These are phyloP conservation scores for Leptinotarsa haldemani DNA, from an alignment of 2,888 invertebrate species.

Conservation along the genomic window DNA sequence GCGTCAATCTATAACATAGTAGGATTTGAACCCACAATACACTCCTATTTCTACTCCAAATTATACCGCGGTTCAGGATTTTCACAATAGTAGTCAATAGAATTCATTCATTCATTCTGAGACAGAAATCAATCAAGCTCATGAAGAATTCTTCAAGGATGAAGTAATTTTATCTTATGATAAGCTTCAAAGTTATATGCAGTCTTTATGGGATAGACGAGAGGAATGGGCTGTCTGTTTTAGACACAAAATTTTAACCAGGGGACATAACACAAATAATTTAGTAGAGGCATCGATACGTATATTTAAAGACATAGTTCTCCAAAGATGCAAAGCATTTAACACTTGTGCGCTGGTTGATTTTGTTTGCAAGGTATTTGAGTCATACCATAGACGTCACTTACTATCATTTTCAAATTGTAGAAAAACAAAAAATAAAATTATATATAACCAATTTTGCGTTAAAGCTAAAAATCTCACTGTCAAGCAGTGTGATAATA, in stretches of 20 bases:
- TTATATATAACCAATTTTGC: not conserved
- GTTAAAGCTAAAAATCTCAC: not conserved
- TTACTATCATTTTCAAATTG: slow-evolving; percentile 29
- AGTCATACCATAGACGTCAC: slow-evolving; percentile 29
- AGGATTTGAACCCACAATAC: no score
- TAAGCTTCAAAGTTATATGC: no score
- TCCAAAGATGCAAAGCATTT: slow-evolving; percentile 47
- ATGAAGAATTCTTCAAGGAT: no score
- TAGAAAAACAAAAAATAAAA: slow-evolving; percentile 12
- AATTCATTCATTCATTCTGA: no score
- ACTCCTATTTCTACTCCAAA: no score
- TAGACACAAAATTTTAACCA: not conserved
- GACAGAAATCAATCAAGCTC: no score
- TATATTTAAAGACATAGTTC: slow-evolving; percentile 46
- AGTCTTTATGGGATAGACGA: no score
- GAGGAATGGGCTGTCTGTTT: no score
- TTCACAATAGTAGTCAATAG: no score
- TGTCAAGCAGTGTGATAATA: no score
- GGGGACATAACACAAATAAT: slow-evolving; percentile 41
- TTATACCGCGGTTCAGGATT: no score
- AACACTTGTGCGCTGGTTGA: slow-evolving; percentile 43
- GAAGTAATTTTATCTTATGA: not conserved
- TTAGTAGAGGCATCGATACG: slow-evolving; percentile 46
- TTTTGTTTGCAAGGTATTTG: slow-evolving; percentile 33
- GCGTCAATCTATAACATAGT: no score